These are phyloP conservation scores for Chelonia mydas DNA, from an alignment of 2,797 vertebrate species.

Conservation along the genomic window DNA sequence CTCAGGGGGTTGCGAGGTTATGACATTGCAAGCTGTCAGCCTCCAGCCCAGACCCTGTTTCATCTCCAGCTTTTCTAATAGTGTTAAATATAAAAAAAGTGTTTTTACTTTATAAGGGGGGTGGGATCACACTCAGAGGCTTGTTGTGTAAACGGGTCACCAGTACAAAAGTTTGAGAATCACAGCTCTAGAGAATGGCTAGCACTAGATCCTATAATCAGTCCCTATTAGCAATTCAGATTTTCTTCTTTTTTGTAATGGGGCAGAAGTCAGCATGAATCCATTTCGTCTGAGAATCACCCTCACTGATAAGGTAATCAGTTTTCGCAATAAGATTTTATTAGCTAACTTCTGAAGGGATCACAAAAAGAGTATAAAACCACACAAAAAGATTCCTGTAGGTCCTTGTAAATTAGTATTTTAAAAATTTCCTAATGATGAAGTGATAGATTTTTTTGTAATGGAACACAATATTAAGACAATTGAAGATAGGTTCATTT, in stretches of 20 bases:
- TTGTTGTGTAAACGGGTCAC: no score
- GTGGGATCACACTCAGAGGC: no score
- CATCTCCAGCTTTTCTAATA: no score
- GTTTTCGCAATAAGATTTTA: background rate
- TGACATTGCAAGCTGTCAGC: no score
- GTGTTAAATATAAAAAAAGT: no score
- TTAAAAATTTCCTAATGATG: background rate
- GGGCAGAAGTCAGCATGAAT: background rate
- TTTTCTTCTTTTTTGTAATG: background rate
- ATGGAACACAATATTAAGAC: background rate
- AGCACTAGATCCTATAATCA: background rate
- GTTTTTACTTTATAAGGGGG: no score
- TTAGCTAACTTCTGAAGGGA: background rate
- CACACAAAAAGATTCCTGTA: background rate
- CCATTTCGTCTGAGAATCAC: background rate
- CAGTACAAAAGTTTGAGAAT: no score
- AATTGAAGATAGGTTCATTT: conserved; percentile 17
- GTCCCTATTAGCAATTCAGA: background rate
- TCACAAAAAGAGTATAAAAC: background rate
- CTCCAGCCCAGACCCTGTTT: no score
- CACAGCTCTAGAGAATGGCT: background rate
- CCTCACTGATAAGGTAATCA: background rate
- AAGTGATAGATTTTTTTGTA: background rate
- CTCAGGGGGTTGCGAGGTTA: no score
- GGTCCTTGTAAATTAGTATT: background rate